Base-by-base conservation (phyloP, 2,888 invertebrate species). In the Macrosoma leucophasiata region DNA sequence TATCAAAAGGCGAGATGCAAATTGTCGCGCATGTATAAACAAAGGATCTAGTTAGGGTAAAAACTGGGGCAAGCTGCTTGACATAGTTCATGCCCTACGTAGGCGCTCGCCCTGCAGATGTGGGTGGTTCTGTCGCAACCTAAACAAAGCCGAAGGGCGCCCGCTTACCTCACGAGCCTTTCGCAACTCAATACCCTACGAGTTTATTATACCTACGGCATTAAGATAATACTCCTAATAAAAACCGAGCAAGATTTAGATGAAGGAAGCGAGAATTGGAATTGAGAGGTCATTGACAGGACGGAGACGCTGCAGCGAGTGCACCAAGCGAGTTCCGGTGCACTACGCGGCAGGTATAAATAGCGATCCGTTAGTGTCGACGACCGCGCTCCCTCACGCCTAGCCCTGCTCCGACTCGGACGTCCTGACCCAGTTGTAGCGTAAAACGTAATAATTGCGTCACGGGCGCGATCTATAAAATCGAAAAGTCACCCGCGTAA, bases 311-410 rank as follows among this genome's bases (percentile, higher is more conserved):
- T 82, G 82, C 82, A 82, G 64, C 70, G 78, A 76, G 59, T 81
- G 82, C 81, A 81, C 68, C 67, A 69, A 70, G 71, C 72, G 67
- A 72, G 79, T 82, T 81, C 82, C 82, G 82, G 81, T 81, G 81
- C 78, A 78, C 71, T 73, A 73, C 76, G 68, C 60, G 64, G 67
- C 81, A 81, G 81, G 82, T 84, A 84, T 81, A 81, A 81, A 84
- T 84, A 84, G 82, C 76, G 71, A 67, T 67, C 82, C 82, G 82
- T 82, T 84, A 82, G 81, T 78, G 82, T 82, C 82, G 81, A 79
- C 78, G 82, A 82, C 82, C 82, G 79, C 67, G 62, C 58, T 54
- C 58, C 60, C 58, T 64, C 68, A 59, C 62, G 62, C 64, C 55
- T 59, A 58, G 63, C 63, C 70, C 63, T 62, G 60, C 54, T 58